Evolutionary conservation across 2,888 invertebrate genomes (phyloP), one percentile per base, ranked within the genome.

Genomic region (Osmoderma eremita): DNA sequence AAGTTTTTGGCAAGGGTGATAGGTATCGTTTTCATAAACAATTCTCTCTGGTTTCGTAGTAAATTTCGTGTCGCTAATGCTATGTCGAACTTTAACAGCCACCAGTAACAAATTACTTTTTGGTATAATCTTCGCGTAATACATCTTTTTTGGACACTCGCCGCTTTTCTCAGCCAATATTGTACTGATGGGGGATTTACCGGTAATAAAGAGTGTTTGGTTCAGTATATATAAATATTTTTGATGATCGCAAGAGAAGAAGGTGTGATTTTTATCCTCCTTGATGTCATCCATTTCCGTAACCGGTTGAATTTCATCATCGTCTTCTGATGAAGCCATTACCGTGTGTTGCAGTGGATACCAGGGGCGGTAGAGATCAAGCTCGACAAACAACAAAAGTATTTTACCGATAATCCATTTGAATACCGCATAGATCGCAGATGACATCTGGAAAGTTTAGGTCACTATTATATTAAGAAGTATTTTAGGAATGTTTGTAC

Each of bases 41-140:
- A 88, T 84, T 67, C 80, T 81, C 68, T 81, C 79, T 0, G 88
- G 86, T 18, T 81, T 80, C 22, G 88, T 86, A 39, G 83, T 84
- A 56, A 86, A 79, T 58, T 79, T 80, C 50, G 82, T 81, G 15
- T 70, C 63, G 10, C 84, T 84, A 54, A 82, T 79, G 63, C 83
- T 82, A 48, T 61, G 36, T 73, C 82, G 78, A 0, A 84, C 84
- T 75, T 92, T 86, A 3, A 94, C 88, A 12, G 92, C 91, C 51
- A 94, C 86, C 70, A 95, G 81, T 36, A 94, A 77, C 67, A 95
- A 83, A 83, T 95, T 95, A 18, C 93, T 93, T 75, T 90, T 87
- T 0, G 89, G 88, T 39, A 95, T 88, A 76, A 88, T 86, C 71
- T 91, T 87, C 0, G 92, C 87, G 80, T 88, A 90, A 79, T 90